Evolutionary conservation across 1,140 invertebrate genomes (phyloP), one percentile per base, ranked within the genome.

Genomic region (Drosophila repleta): DNA sequence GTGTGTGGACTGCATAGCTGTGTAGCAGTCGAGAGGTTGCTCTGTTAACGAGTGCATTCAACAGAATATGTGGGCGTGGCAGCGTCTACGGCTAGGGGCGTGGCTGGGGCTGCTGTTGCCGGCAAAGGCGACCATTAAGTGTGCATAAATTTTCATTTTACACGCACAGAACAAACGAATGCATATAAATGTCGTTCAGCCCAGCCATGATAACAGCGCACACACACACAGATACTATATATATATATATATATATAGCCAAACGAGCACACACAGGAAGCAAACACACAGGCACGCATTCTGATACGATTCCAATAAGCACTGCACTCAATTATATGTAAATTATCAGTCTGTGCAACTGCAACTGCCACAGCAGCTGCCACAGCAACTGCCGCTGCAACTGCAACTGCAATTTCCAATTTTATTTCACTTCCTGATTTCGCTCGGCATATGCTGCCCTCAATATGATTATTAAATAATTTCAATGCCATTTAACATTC

Each of bases 141-240:
- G 53, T 74, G 74, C 74, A 77, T 77, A 74, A 77, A 77, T 77
- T 74, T 77, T 60, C 65, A 74, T 71, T 74, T 74, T 70, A 68
- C 69, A 66, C 41, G 64, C 29, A 60, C 45, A 46, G 48, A 29
- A 72, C 69, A 73, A 68, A 68, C 70, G 60, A 53, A 74, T 74
- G 71, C 71, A 74, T 74, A 71, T 71, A 71, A 74, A 70, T 71
- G 64, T 35, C 49, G 35, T 69, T 56, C 51, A 55, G 56, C 35
- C 10, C 24, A 10, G 70, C 55, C 24, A 58, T 39, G 70, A 67
- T 67, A 73, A 56, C 49, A 60, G 20, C 51, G 24, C 56, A 62
- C 35, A 48, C 41, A 67, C 60, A 69, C n/a, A 51, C 2, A 49
- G 0, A 41, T 1, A 18, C 7, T 17, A 26, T 10, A 52, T 15